A percentile compares a stretch with the other conserved stretches of the same genome.
Conservation (phyloP, 2,113 vertebrate species). For the Erythrolamprus reginae region DNA sequence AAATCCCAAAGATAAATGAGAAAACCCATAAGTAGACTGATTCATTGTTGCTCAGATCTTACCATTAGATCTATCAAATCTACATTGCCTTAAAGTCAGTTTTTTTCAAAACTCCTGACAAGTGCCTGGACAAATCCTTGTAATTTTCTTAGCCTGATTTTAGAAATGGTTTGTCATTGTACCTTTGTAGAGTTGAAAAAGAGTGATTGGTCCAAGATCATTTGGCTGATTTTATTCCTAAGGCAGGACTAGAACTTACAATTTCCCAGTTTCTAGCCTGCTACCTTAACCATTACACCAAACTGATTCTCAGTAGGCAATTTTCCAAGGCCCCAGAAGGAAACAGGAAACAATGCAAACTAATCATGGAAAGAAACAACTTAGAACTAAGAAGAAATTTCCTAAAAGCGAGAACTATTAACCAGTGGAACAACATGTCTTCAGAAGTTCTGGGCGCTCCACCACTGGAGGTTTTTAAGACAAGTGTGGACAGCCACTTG, state of each 20-base stretch:
- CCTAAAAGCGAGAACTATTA: neutral
- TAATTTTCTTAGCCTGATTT: neutral
- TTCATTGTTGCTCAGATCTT: neutral
- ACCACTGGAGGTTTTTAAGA: neutral
- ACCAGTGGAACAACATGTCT: neutral
- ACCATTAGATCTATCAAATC: neutral
- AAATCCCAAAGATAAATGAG: neutral
- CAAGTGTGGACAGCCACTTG: neutral
- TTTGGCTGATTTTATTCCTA: neutral
- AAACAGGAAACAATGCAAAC: neutral
- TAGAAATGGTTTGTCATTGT: neutral
- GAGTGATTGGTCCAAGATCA: neutral
- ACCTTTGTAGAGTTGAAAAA: neutral
- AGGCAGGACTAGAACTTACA: neutral
- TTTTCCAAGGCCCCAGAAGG: neutral
- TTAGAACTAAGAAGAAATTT: neutral
- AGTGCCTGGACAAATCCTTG: neutral
- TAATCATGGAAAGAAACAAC: neutral
- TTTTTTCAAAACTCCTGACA: neutral
- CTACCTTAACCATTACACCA: neutral
- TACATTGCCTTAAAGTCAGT: neutral
- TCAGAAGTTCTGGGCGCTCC: neutral
- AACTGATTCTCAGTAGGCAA: neutral
- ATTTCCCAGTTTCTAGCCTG: neutral
- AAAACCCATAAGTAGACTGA: neutral